Evolutionary conservation across 1,140 invertebrate species (phyloP), one percentile per base, ranked within the genome.

Genomic region (Pogonus chalceus): DNA sequence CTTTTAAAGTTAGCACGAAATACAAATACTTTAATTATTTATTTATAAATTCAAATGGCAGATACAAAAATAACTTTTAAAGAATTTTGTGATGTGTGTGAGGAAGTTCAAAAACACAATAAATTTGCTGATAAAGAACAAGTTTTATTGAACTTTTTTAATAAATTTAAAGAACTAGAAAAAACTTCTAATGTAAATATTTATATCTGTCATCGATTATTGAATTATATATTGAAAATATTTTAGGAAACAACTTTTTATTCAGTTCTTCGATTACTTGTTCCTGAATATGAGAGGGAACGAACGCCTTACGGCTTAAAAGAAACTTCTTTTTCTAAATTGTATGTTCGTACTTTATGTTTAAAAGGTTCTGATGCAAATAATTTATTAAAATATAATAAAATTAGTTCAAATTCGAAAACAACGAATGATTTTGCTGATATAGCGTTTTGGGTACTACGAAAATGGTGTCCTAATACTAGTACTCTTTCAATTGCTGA

Each of bases 371-470:
- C 65, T 35, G 83, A 88, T 71, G 84, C 81, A n/a, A 62, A 76
- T 51, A 78, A 77, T 47, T 65, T 90, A 14, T 66, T 76, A 2
- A 80, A 85, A 64, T 59, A 20, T 47, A 48, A 47, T 31, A 22
- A 18, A 26, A 31, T n/a, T 10, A 84, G 79, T 51, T 58, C 59
- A 39, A 58, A 51, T 51, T 50, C 58, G 46, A 57, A 71, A 57
- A 67, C 69, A 23, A 77, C 76, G 10, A 43, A 18, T 18, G 87
- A 92, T 71, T 91, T 91, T 72, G 84, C 82, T 7, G 82, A 84
- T 61, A 78, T 83, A 20, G 80, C 87, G 3, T 85, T 79, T 66
- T 76, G 71, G 62, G 75, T 91, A 3, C 68, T 91, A n/a, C 74
- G 77, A 59, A 80, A 77, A 56, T 74, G 85, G 26, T 79, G 84